Evolutionary conservation across 2,888 invertebrate genomes (phyloP), one percentile per base, ranked within the genome.

Genomic region (Merodon equestris): DNA sequence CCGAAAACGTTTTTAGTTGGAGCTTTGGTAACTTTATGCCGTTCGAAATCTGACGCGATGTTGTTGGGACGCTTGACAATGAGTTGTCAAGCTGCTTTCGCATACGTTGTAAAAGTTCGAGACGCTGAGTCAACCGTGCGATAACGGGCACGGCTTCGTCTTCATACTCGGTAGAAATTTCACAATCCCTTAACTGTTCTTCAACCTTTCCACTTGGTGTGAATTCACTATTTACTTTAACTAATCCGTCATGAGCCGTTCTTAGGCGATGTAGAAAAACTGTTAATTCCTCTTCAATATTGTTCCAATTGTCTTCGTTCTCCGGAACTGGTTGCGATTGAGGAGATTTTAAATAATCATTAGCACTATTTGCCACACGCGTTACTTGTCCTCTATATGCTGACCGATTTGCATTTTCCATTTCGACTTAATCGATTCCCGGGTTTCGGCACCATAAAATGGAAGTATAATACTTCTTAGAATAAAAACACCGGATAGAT

Each of bases 361-460:
- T 54, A 40, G 38, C 42, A 54, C 38, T 42, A n/a, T 53, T 53
- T 7, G 15, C 36, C 1, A 53, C 53, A 7, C 36, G 53, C 15
- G 53, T 53, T 14, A 53, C 53, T 53, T 53, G 53, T 53, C 53
- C 53, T 12, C 53, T 53, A 53, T 53, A 53, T 9, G 53, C 53
- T 7, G 53, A 34, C 10, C 53, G 34, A 15, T 36, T 53, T 53
- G 53, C 9, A 15, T 38, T 53, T 3, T 53, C 53, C 36, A 53
- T 53, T 10, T 53, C 38, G 15, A 17, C 10, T 56, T 42, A 42
- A 42, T 5, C 2, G n/a, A n/a, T 42, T 42, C 27, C 27, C 27
- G 27, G 27, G 27, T 27, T 27, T 27, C 27, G 27, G 27, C 27
- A 27, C 27, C 7, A 27, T 27, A 27, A 27, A 27, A 27, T 27